Evolutionary conservation across 2,797 vertebrate genomes (phyloP).

Genomic region (Ataeniobius toweri): DNA sequence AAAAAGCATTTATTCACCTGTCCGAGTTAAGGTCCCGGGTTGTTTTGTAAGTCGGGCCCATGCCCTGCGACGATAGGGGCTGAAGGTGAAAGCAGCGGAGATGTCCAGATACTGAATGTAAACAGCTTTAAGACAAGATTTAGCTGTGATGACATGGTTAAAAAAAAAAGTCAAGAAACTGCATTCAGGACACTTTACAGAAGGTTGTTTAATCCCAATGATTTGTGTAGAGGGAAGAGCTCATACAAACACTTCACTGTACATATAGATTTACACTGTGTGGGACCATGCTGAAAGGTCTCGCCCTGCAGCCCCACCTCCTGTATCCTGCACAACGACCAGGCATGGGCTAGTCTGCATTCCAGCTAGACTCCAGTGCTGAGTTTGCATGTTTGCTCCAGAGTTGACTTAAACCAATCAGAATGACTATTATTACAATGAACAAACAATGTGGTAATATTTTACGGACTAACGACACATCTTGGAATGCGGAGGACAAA

Average conservation of each 20-base stretch:
- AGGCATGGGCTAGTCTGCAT: constrained; percentile 1
- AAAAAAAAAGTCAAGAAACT: constrained; percentile 9
- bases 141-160: constrained; percentile 1
- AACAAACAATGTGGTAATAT: constrained; percentile 30
- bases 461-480: constrained; percentile 22
- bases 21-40: constrained; percentile 33
- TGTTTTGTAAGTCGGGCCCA: constrained; percentile 9
- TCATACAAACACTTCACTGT: constrained; percentile 75
- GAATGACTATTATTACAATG: constrained; percentile 22
- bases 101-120: not conserved
- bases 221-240: constrained; percentile 63
- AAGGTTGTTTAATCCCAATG: constrained; percentile 73
- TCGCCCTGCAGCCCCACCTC: constrained; percentile 35
- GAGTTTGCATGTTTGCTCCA: constrained; percentile 28
- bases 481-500: constrained; percentile 59
- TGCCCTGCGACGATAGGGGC: constrained; percentile 9
- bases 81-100: constrained; percentile 25
- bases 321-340: constrained; percentile 51
- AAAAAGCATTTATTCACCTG: constrained; percentile 63
- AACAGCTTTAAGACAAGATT: not conserved
- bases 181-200: constrained; percentile 61
- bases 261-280: constrained; percentile 77
- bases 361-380: constrained; percentile 24
- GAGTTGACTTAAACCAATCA: constrained; percentile 29
- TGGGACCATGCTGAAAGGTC: constrained; percentile 57